Evolutionary conservation across 2,797 vertebrate species (phyloP).

Genomic region (Allobates femoralis): DNA sequence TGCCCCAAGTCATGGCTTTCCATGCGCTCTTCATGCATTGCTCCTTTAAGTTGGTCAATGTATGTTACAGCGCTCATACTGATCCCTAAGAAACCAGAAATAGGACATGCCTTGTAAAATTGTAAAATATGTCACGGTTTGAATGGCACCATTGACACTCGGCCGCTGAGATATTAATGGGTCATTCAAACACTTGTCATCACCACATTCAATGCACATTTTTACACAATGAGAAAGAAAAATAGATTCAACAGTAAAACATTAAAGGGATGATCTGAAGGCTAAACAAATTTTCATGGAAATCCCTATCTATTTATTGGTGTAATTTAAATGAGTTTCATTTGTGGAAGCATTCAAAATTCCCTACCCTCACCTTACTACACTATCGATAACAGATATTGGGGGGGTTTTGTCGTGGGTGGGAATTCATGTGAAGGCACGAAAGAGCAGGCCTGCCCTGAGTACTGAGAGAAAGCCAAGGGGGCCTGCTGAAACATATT

Average conservation of each 20-base stretch:
- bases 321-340: no score
- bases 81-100: neutral
- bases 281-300: no score
- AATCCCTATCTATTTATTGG: no score
- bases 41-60: neutral
- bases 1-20: neutral
- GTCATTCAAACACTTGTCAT: neutral
- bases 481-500: no score
- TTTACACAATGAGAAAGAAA: neutral
- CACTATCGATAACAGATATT: no score
- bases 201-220: neutral
- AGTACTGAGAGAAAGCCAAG: no score
- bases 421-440: no score
- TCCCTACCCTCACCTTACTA: no score
- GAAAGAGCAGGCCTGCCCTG: no score
- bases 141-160: slow-evolving; percentile 11
- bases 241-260: neutral
- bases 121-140: neutral
- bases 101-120: neutral
- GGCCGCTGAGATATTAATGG: neutral
- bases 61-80: neutral
- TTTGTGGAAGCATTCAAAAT: no score
- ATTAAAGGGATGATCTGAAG: no score
- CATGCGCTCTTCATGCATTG: neutral
- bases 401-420: no score